Evolutionary conservation across 2,888 invertebrate species (phyloP), one percentile per base, ranked within the genome.

Genomic region (Clepsis dumicolana): DNA sequence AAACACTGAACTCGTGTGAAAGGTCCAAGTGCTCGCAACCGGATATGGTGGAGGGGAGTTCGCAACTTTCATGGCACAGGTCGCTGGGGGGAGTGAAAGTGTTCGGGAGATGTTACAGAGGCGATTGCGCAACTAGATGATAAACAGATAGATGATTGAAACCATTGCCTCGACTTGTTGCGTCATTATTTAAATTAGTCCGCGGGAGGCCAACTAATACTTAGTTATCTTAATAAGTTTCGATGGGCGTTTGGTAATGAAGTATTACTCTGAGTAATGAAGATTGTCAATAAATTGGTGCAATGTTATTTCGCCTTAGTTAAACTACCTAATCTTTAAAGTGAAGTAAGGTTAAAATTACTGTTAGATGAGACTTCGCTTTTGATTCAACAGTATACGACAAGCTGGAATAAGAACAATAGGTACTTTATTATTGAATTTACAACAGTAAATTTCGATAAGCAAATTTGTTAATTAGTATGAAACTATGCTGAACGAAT

Each of bases 11-110:
- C 44, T 50, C 29, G 59, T 65, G 65, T 64, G 71, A 69, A 69
- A 71, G 65, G 69, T 61, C 50, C 53, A 54, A 59, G 70, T 67
- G 63, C 41, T 59, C n/a, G 56, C 35, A 57, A 53, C 66, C 70
- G 70, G 61, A 67, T 67, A 56, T 32, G 12, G 61, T 53, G 35
- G 24, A 35, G 25, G 64, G 41, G 64, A 72, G 77, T 75, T 75
- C 72, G 63, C 67, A 71, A 75, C 72, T 74, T 74, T 65, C 72
- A 70, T 74, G 72, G 65, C 73, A 77, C 73, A 78, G 81, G 80
- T 80, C 78, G 72, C 53, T 70, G 65, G 71, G 72, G 63, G 64
- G 29, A 73, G 75, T 72, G 79, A 76, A 77, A 77, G 76, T 70
- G 63, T 60, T 59, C 61, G 61, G 63, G 61, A 54, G 66, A 71